These are phyloP conservation scores for Galaxea fascicularis DNA, from an alignment of 92 coral and sea anemone species.

Conservation along the genomic window DNA sequence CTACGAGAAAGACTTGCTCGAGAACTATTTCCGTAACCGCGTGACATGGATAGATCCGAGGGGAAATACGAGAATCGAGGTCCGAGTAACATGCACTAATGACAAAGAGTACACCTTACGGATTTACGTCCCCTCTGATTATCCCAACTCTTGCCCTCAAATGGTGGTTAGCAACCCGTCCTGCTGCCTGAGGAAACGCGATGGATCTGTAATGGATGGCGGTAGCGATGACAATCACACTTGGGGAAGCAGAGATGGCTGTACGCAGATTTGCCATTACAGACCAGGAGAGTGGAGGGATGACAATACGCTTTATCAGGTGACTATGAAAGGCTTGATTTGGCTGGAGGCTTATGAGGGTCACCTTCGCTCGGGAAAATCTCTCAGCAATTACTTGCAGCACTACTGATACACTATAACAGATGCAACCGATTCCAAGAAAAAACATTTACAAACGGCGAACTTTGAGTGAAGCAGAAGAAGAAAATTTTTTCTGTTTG, in stretches of 20 bases:
- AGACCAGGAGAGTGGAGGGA: constrained; percentile 61
- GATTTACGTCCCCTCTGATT: constrained; percentile 73
- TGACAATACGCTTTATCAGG: constrained; percentile 79
- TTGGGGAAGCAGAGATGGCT: constrained; percentile 29
- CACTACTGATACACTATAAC: constrained; percentile 22
- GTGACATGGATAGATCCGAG: constrained; percentile 73
- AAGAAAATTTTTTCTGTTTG: no score
- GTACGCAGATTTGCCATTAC: constrained; percentile 34
- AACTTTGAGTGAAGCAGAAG: no score
- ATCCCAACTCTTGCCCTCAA: constrained; percentile 79
- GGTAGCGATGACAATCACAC: constrained; percentile 7
- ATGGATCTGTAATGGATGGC: not conserved
- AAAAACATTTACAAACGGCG: no score
- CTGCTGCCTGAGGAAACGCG: not conserved
- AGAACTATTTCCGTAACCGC: constrained; percentile 30
- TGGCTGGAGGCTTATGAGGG: constrained; percentile 92
- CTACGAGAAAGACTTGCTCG: constrained; percentile 36
- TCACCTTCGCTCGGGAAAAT: constrained; percentile 74
- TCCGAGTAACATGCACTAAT: constrained; percentile 52
- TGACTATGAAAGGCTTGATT: constrained; percentile 78
- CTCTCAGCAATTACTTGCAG: constrained; percentile 50
- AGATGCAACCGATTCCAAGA: no score
- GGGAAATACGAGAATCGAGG: constrained; percentile 60
- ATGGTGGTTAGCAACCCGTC: constrained; percentile 76
- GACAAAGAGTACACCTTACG: constrained; percentile 67